Evolutionary conservation across 2,888 invertebrate species (phyloP).

Genomic region (Cryptocephalus primarius): DNA sequence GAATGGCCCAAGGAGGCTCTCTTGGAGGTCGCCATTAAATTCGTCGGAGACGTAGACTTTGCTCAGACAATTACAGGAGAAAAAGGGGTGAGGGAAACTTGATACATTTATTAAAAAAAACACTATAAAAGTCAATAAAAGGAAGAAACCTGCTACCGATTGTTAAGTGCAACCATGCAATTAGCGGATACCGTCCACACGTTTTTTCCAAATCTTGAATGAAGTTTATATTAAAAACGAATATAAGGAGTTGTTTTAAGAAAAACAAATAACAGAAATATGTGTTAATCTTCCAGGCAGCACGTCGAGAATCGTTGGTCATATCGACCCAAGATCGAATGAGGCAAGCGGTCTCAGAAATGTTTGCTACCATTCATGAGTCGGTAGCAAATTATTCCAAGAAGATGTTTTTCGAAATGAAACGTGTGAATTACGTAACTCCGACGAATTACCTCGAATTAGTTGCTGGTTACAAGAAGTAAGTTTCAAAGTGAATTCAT

Average conservation of each 20-base stretch:
- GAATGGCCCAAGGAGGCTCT: conserved; percentile 84
- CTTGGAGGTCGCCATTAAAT: conserved; percentile 80
- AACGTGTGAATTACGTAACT: conserved; percentile 77
- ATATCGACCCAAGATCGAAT: conserved; percentile 45
- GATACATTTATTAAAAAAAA: too few species aligned
- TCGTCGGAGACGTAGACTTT: conserved; percentile 61
- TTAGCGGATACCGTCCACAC: too few species aligned
- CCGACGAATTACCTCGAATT: conserved; percentile 81
- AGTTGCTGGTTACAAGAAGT: conserved; percentile 74
- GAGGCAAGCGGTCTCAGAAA: conserved; percentile 56
- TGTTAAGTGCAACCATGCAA: too few species aligned
- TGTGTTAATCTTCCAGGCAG: conserved; percentile 19
- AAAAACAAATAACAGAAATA: too few species aligned
- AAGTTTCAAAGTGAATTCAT: conserved; percentile 6
- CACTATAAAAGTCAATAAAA: too few species aligned
- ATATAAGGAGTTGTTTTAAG: too few species aligned
- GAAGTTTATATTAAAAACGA: too few species aligned
- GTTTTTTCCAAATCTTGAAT: too few species aligned
- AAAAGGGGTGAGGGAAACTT: conserved; percentile 35
- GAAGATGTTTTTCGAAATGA: conserved; percentile 66
- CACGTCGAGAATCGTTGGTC: conserved; percentile 28
- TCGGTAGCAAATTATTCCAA: conserved; percentile 65
- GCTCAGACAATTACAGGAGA: conserved; percentile 57
- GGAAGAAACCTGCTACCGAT: too few species aligned
- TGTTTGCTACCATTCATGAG: conserved; percentile 73